phyloP scores from a whole-genome alignment of 2,113 vertebrate genomes.

The Xenopus laevis region DNA sequence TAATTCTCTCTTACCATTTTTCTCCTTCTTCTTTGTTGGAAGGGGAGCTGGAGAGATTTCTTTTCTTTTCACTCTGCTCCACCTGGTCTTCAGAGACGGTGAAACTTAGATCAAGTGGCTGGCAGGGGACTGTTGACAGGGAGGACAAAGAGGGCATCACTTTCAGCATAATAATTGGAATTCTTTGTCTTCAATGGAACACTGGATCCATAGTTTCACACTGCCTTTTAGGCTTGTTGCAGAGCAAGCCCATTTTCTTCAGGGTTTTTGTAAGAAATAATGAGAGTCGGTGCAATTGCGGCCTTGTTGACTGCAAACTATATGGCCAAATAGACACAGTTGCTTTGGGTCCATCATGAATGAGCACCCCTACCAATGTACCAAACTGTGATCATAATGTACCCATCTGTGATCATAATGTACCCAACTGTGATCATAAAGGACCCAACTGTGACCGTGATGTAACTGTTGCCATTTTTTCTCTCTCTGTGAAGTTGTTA shows the following conservation, averaged over 20 bases:
- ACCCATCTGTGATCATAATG: too few species aligned
- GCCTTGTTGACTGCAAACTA: conserved; percentile 4
- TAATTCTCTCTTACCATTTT: conserved; percentile 47
- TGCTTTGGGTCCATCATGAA: too few species aligned
- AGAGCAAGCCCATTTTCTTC: conserved; percentile 28
- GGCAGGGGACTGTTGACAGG: conserved; percentile 49
- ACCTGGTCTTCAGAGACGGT: conserved; percentile 39
- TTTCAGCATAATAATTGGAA: conserved; percentile 29
- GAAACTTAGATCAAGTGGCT: conserved; percentile 22
- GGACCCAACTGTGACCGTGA: too few species aligned
- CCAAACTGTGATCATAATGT: too few species aligned
- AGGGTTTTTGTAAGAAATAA: conserved; percentile 14
- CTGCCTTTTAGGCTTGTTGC: conserved; percentile 50
- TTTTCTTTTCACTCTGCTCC: conserved; percentile 33
- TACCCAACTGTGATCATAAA: too few species aligned
- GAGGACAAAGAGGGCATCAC: conserved; percentile 46
- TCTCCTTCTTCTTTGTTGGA: conserved; percentile 38
- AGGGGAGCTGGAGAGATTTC: not conserved
- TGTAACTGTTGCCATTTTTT: too few species aligned
- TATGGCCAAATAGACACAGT: too few species aligned
- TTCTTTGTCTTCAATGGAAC: conserved; percentile 39
- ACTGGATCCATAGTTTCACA: conserved; percentile 32
- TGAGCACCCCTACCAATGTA: too few species aligned
- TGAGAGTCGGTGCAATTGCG: conserved; percentile 6
- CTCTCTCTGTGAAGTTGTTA: too few species aligned